Evolutionary conservation across 2,888 invertebrate genomes (phyloP).

Genomic region (Augiades crinisus): DNA sequence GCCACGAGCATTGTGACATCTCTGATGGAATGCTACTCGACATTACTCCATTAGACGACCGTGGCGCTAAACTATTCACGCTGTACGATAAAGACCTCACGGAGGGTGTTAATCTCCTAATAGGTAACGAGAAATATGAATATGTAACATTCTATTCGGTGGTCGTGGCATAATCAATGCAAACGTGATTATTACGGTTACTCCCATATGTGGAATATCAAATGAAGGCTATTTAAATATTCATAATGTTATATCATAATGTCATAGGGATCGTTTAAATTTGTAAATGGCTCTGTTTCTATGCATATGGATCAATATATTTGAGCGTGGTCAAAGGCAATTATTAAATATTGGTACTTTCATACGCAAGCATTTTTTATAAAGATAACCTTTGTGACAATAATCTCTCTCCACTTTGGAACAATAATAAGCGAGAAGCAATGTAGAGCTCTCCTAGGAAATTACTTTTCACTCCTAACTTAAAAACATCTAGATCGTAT

Average conservation of each 20-base stretch:
- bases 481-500: too few species aligned
- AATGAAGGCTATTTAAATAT: constrained; percentile 17
- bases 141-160: constrained; percentile 3
- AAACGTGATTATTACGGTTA: constrained; percentile 14
- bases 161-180: constrained; percentile 14
- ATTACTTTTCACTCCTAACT: too few species aligned
- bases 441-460: too few species aligned
- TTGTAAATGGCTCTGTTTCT: background rate
- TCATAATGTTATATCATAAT: constrained; percentile 3
- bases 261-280: background rate
- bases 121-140: constrained; percentile 68
- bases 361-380: too few species aligned
- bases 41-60: constrained; percentile 85
- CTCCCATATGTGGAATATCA: constrained; percentile 9
- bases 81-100: constrained; percentile 87
- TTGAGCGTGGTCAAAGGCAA: background rate
- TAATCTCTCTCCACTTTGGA: too few species aligned
- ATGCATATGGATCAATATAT: background rate
- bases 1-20: constrained; percentile 86
- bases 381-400: too few species aligned
- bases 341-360: too few species aligned
- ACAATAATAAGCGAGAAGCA: too few species aligned
- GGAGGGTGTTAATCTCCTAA: constrained; percentile 87
- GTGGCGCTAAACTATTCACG: constrained; percentile 84
- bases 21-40: constrained; percentile 86